Evolutionary conservation across 1,140 invertebrate genomes (phyloP).

Genomic region (Hylaeus anthracinus): DNA sequence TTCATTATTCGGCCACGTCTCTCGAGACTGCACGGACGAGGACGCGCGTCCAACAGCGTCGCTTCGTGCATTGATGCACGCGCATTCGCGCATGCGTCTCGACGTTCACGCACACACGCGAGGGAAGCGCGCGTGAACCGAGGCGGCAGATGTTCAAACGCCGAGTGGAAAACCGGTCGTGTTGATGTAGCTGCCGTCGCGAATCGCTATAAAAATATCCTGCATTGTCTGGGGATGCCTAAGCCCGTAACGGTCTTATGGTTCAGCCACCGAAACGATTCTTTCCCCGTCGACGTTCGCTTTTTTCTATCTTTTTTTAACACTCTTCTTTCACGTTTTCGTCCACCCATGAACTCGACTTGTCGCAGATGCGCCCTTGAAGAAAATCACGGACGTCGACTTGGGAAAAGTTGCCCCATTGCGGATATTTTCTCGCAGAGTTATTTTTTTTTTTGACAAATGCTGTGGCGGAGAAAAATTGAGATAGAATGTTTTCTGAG

Average conservation of each 20-base stretch:
- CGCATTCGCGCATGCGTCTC: slow-evolving; percentile 23
- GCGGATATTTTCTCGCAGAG: too few relatives aligned
- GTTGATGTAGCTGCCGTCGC: slow-evolving; percentile 80
- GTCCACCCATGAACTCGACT: not conserved
- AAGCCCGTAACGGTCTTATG: slow-evolving; percentile 74
- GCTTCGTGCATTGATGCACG: slow-evolving; percentile 55
- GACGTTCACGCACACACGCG: slow-evolving; percentile 34
- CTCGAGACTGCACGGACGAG: slow-evolving; percentile 25
- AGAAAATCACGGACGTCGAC: not conserved
- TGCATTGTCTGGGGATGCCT: slow-evolving; percentile 75
- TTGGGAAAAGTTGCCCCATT: not conserved
- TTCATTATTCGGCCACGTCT: slow-evolving; percentile 2
- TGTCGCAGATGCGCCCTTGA: not conserved
- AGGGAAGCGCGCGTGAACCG: slow-evolving; percentile 49
- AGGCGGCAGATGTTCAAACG: slow-evolving; percentile 79
- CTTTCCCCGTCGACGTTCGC: slow-evolving; percentile 45
- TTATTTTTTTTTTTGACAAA: too few relatives aligned
- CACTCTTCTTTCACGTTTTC: not conserved
- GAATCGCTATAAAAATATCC: slow-evolving; percentile 81
- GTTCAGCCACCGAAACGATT: slow-evolving; percentile 48
- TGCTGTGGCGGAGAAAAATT: too few relatives aligned
- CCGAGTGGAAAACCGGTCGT: slow-evolving; percentile 80
- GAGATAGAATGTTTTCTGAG: too few relatives aligned
- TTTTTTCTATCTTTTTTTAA: not conserved
- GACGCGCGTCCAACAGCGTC: slow-evolving; percentile 41